Conservation (phyloP, 2,113 vertebrate genomes). For the Sinocyclocheilus anophthalmus region DNA sequence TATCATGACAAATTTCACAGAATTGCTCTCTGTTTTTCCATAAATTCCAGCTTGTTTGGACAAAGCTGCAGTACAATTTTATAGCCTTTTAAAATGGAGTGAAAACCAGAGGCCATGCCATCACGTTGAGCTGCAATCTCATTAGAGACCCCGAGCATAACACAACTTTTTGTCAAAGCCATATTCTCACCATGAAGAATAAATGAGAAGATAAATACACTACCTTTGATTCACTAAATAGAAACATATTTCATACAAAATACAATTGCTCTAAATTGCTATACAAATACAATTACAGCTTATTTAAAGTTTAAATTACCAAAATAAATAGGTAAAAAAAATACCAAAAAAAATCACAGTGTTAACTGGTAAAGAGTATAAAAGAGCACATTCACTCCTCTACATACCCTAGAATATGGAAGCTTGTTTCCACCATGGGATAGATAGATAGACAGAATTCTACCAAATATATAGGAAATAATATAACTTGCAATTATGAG, state of each 20-base stretch:
- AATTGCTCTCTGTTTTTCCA: slow-evolving; percentile 34
- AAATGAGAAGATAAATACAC: neutral
- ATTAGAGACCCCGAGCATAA: neutral
- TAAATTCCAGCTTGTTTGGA: slow-evolving; percentile 11
- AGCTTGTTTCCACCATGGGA: no score
- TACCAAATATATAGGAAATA: no score
- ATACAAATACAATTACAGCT: neutral
- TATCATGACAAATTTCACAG: slow-evolving; percentile 49
- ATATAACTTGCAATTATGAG: no score
- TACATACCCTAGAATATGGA: no score
- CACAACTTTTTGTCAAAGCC: neutral
- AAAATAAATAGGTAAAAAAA: neutral
- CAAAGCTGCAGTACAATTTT: neutral
- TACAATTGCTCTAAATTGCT: neutral
- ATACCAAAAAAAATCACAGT: neutral
- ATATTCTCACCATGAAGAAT: neutral
- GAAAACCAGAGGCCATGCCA: slow-evolving; percentile 13
- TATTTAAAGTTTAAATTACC: neutral
- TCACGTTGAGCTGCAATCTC: neutral
- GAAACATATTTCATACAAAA: neutral
- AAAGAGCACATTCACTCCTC: no score
- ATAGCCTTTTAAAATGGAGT: slow-evolving; percentile 12
- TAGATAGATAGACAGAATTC: no score
- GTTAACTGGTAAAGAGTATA: no score
- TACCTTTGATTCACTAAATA: neutral